Evolutionary conservation across 2,888 invertebrate genomes (phyloP), one percentile per base, ranked within the genome.

Genomic region (Dioctria linearis): DNA sequence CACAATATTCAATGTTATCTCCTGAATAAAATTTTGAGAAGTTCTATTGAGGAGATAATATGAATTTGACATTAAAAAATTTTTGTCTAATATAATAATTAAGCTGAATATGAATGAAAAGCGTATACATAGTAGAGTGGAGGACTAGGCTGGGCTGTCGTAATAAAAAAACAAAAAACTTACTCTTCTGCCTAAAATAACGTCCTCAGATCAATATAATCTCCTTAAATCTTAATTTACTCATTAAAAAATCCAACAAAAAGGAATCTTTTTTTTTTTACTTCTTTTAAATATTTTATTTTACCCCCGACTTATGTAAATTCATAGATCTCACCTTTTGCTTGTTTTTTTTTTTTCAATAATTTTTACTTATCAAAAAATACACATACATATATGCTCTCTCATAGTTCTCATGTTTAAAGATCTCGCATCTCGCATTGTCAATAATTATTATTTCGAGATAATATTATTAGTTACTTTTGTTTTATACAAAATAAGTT

Each of bases 311-410:
- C 66, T 78, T 78, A 78, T 75, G 80, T 81, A 81, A 79, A 80
- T 76, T 81, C 79, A 75, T 81, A 76, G 76, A 76, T 80, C 78
- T 75, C 73, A 54, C 66, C 79, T 25, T 25, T 25, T 25, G 25
- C 25, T 25, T 25, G 49, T 79, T 63, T 49, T 46, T 80, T 73
- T 42, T 73, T 40, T 75, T 75, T 25, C 25, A 25, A 66, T 67
- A 79, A 75, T 75, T 79, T 25, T 78, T 67, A 76, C 81, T 81
- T 81, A 81, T 80, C 81, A 81, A 81, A 81, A 81, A 81, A 81
- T 76, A 76, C 76, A 76, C 76, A 2, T 25, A 25, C 25, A 76
- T 76, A 63, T 76, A 63, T 76, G 61, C 63, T 63, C 63, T 63
- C 76, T 76, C 63, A 63, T 76, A 63, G 61, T 76, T 76, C 49